These are phyloP conservation scores for Daboia siamensis DNA, from an alignment of 2,113 vertebrate genomes.

Conservation along the genomic window DNA sequence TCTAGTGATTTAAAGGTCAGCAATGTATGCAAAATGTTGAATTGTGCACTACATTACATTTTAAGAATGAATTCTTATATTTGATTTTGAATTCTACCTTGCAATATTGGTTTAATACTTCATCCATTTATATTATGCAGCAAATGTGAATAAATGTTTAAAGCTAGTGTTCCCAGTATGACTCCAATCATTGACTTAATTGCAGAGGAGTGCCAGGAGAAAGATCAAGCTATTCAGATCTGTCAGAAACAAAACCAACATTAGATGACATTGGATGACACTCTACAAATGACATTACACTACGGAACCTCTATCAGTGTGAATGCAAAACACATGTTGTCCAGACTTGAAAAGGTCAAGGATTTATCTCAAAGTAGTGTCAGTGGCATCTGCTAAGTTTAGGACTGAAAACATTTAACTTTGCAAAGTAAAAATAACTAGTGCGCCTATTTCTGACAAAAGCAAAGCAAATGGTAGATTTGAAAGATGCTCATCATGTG, in stretches of 20 bases:
- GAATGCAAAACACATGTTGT: slow-evolving; percentile 15
- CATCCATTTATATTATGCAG: slow-evolving; percentile 29
- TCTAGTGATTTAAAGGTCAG: background rate
- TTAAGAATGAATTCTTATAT: background rate
- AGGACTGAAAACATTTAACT: slow-evolving; percentile 40
- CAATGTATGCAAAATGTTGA: background rate
- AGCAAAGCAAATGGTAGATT: background rate
- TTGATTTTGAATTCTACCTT: background rate
- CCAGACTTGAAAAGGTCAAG: background rate
- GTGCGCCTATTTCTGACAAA: background rate
- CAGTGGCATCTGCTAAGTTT: background rate
- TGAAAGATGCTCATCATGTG: background rate
- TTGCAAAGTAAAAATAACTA: background rate
- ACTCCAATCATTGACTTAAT: slow-evolving; percentile 16
- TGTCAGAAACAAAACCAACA: slow-evolving; percentile 24
- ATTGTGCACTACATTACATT: background rate
- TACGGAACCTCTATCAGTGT: slow-evolving; percentile 12
- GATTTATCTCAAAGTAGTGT: background rate
- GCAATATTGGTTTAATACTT: slow-evolving; percentile 16
- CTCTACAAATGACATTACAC: slow-evolving; percentile 16
- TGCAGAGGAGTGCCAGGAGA: background rate
- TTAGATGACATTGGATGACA: background rate
- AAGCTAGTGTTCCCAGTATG: slow-evolving; percentile 14
- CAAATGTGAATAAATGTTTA: slow-evolving; percentile 6
- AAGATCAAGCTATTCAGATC: slow-evolving; percentile 16